Evolutionary conservation across 2,113 vertebrate species (phyloP).

Genomic region (Centropristis striata): DNA sequence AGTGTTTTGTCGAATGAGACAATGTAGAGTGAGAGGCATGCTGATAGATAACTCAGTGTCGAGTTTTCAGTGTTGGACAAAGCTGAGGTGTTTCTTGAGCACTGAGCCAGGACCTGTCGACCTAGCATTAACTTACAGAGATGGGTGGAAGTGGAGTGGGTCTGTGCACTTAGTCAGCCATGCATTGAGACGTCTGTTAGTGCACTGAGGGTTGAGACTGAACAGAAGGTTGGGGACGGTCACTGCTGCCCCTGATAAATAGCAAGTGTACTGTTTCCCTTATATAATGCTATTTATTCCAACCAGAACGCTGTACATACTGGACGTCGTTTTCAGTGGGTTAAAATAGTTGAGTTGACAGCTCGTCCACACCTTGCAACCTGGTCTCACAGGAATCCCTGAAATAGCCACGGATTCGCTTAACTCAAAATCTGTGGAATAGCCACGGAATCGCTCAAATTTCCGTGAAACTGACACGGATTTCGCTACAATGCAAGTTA

Average conservation of each 20-base stretch:
- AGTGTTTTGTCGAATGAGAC: not conserved
- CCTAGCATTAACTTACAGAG: conserved; percentile 32
- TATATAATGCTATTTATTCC: conserved; percentile 18
- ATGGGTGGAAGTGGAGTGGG: conserved; percentile 21
- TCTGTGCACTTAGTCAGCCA: conserved; percentile 19
- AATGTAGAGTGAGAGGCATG: not conserved
- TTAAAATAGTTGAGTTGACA: not conserved
- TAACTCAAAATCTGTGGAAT: no score
- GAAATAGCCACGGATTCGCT: no score
- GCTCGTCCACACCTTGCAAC: not conserved
- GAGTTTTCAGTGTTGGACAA: conserved; percentile 11
- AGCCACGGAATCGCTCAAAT: no score
- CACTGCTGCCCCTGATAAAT: conserved; percentile 6
- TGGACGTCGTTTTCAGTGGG: not conserved
- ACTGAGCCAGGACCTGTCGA: conserved; percentile 5
- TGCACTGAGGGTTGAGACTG: conserved; percentile 19
- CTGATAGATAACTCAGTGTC: not conserved
- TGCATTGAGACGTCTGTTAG: conserved; percentile 35
- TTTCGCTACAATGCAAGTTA: no score
- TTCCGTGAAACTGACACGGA: no score
- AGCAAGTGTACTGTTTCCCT: not conserved
- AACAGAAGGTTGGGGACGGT: conserved; percentile 14
- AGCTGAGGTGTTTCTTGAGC: conserved; percentile 9
- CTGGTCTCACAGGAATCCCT: no score
- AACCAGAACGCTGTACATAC: not conserved